A percentile compares a stretch with the other conserved stretches of the same genome.
Conservation (phyloP, 2,888 invertebrate species). For the Nipponacmea schrenckii region DNA sequence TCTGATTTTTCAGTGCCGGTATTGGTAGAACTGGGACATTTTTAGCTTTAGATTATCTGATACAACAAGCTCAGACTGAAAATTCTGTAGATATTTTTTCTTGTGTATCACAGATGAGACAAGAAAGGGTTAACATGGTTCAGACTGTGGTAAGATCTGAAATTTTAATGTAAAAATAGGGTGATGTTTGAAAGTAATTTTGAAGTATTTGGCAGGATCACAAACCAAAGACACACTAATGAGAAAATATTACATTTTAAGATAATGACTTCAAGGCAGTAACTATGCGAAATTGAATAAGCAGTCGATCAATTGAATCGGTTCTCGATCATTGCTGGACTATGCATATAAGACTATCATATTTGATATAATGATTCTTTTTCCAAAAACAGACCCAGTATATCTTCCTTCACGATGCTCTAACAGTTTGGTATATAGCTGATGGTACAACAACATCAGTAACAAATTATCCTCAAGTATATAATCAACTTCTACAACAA, state of each 20-base stretch:
- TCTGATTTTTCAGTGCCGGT: constrained; percentile 42
- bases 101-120: constrained; percentile 46
- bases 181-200: too few species aligned
- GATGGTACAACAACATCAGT: not conserved
- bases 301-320: too few species aligned
- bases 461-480: not conserved
- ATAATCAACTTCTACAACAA: constrained; percentile 15
- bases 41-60: constrained; percentile 47
- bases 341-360: too few species aligned
- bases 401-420: constrained; percentile 23
- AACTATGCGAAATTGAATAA: too few species aligned
- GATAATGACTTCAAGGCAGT: too few species aligned
- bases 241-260: too few species aligned
- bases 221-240: too few species aligned
- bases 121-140: constrained; percentile 49
- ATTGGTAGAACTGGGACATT: constrained; percentile 51
- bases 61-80: constrained; percentile 44
- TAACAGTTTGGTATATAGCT: constrained; percentile 10
- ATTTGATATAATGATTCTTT: too few species aligned
- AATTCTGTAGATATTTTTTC: constrained; percentile 40
- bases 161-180: too few species aligned
- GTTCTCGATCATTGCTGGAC: too few species aligned
- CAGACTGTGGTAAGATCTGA: constrained; percentile 38
- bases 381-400: constrained; percentile 21
- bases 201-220: constrained; percentile 22